Base-by-base conservation (phyloP, 2,888 invertebrate species). In the Beris chalybata region DNA sequence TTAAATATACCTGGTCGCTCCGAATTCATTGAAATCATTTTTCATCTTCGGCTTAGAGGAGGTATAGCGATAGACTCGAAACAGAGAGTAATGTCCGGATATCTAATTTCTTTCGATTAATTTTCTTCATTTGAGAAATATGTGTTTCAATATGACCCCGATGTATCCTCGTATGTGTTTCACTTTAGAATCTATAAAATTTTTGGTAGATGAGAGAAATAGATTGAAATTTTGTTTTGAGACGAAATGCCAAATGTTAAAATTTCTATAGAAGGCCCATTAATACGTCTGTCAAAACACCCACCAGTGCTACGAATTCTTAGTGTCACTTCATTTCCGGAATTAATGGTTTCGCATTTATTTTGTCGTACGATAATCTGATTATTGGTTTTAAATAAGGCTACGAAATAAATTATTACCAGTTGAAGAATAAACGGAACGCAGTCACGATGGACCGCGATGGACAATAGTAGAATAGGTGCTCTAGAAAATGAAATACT, bases 11-110 rank as follows among this genome's bases (percentile, higher is more conserved):
- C 38, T 38, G 9, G 5, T 38, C 38, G 38, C 5, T 65, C 56
- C 56, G 52, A 55, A 29, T 65, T 65, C 65, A 68, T 68, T 68
- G 68, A 68, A 68, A 65, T 50, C 68, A 68, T 68, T 68, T 65
- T 56, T 68, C 65, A 67, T 59, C 50, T 59, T 59, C 38, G 22
- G 32, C 54, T 54, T 50, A 22, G 38, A 38, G 9, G 38, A 38
- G 7, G 5, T 38, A 9, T 5, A 38, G 9, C 38, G 38, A 38
- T 38, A 38, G 38, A 38, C 3, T 3, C 9, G 3, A 38, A 7
- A 9, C 9, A 7, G 38, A 38, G 38, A 38, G 22, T 22, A 22
- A 22, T 22, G 22, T 22, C 22, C 22, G 22, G 38, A 38, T 38
- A 38, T 38, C 38, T 38, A 38, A 38, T 38, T 38, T 38, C 38